These are phyloP conservation scores for Conops quadrifasciatus DNA, from an alignment of 2,888 invertebrate species.

Conservation along the genomic window DNA sequence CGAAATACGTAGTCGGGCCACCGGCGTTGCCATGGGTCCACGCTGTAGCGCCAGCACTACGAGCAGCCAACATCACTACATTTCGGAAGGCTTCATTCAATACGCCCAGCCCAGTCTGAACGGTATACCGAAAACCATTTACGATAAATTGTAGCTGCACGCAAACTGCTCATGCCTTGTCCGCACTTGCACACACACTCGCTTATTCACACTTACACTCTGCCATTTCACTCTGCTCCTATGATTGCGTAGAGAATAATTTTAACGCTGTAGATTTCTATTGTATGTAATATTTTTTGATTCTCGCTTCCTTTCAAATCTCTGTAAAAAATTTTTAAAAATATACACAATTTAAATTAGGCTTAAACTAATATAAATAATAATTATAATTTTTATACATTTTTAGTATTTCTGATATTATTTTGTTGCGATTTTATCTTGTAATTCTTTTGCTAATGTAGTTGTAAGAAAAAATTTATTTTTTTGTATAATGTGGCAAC, in stretches of 20 bases:
- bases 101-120: slow-evolving; percentile 66
- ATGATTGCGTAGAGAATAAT: neutral
- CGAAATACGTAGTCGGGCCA: slow-evolving; percentile 54
- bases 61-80: slow-evolving; percentile 62
- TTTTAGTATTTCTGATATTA: neutral
- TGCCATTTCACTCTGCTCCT: neutral
- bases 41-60: slow-evolving; percentile 50
- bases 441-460: neutral
- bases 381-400: neutral
- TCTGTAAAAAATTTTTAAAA: no score
- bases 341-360: neutral
- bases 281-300: neutral
- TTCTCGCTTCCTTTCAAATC: no score
- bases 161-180: neutral
- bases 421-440: neutral
- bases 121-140: slow-evolving; percentile 64
- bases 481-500: no score
- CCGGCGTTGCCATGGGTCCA: slow-evolving; percentile 49
- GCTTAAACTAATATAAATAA: neutral
- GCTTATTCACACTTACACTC: neutral
- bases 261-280: neutral
- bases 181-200: slow-evolving; percentile 13
- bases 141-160: slow-evolving; percentile 59
- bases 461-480: no score
- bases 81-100: slow-evolving; percentile 66